Evolutionary conservation across 2,797 vertebrate species (phyloP), one percentile per base, ranked within the genome.

Genomic region (Syngnathus acus): DNA sequence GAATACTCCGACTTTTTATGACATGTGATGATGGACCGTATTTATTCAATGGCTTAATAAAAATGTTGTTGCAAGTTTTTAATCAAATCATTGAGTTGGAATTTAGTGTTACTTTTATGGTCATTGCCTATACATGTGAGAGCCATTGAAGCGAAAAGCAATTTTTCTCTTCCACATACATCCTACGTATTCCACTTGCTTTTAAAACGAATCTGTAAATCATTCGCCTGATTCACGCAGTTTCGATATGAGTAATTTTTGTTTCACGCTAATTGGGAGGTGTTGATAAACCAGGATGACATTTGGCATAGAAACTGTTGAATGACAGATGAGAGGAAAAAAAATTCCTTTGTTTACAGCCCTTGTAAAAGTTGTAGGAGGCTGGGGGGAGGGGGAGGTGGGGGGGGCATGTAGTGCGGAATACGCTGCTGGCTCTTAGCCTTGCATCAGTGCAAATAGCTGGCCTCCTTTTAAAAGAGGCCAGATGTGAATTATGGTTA

Each of bases 401-500:
- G 51, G 50, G 68, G 71, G 65, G 32, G 37, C 17, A 16, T 69
- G 70, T 37, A 9, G n/a, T 61, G 43, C 72, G 65, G 74, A 80
- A 79, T 78, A 71, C 72, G 72, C 74, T 82, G 75, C 81, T 67
- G 70, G 66, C 68, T 72, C 64, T 63, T 74, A 79, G 78, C 59
- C 65, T 72, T 55, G 71, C 65, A 59, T 64, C 32, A 17, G 65
- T 77, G 60, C 60, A 62, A 62, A 62, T 62, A 62, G 73, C 68
- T 57, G 72, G 62, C 51, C 68, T 9, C 53, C 47, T 82, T 32
- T 80, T 70, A 78, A 77, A 78, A 65, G 73, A 68, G 72, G 72
- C 70, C 81, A 84, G 78, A 81, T 80, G 74, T 83, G 78, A 82
- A 72, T 78, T 71, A 72, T 78, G 76, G 74, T 70, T 74, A 79